phyloP scores from a whole-genome alignment of 1,140 invertebrate genomes.

The Drosophila sp. region DNA sequence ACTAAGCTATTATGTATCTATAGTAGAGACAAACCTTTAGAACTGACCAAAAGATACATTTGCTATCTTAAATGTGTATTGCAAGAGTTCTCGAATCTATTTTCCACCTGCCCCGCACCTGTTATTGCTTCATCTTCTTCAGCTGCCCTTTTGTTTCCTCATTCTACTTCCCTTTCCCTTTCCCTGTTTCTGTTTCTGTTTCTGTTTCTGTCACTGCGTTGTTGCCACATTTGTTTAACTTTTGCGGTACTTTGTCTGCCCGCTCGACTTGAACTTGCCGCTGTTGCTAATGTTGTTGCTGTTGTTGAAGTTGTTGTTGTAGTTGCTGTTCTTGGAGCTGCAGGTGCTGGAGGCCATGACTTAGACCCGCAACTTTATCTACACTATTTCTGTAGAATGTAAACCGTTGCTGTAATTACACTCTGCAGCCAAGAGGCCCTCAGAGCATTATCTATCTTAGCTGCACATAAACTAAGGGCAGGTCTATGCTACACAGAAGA shows the following conservation, averaged over 20 bases:
- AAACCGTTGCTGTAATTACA: constrained; percentile 68
- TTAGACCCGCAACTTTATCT: constrained; percentile 66
- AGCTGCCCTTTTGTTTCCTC: constrained; percentile 39
- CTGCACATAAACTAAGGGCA: constrained; percentile 15
- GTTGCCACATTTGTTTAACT: constrained; percentile 76
- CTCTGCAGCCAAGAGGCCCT: constrained; percentile 20
- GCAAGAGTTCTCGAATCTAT: constrained; percentile 18
- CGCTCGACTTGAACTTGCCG: constrained; percentile 78
- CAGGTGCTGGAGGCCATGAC: constrained; percentile 30
- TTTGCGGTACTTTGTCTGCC: constrained; percentile 80
- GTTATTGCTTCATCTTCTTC: constrained; percentile 17
- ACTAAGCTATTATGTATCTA: constrained; percentile 1
- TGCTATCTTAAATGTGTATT: constrained; percentile 11
- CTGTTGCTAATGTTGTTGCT: constrained; percentile 13
- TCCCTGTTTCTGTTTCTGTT: not conserved
- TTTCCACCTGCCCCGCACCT: constrained; percentile 40
- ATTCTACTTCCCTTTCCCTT: too few relatives aligned
- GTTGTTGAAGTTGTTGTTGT: constrained; percentile 4
- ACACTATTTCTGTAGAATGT: constrained; percentile 50
- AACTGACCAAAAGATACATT: constrained; percentile 16
- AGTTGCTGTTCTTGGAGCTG: constrained; percentile 16
- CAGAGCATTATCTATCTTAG: not conserved
- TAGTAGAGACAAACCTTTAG: constrained; percentile 21
- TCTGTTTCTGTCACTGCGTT: constrained; percentile 54
- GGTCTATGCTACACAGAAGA: not conserved